Evolutionary conservation across 2,797 vertebrate species (phyloP).

Genomic region (Arnoldichthys spilopterus): DNA sequence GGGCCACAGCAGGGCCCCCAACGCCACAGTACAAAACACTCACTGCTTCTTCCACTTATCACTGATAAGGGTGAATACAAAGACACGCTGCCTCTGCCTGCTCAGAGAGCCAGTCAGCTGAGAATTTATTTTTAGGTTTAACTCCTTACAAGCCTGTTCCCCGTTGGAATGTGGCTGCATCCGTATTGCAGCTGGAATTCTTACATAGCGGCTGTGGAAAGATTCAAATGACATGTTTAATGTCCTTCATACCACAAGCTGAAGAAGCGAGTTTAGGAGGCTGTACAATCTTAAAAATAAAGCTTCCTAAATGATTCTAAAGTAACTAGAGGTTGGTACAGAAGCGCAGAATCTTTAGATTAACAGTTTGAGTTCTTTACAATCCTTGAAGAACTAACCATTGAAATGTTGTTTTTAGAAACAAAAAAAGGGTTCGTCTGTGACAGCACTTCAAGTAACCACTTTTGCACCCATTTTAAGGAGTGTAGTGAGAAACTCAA

Average conservation of each 20-base stretch:
- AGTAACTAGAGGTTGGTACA: too few relatives aligned
- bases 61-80: constrained; percentile 49
- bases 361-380: too few relatives aligned
- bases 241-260: background rate
- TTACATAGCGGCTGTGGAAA: background rate
- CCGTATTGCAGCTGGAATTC: background rate
- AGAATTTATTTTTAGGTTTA: constrained; percentile 39
- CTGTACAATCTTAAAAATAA: too few relatives aligned
- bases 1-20: constrained; percentile 5
- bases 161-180: constrained; percentile 4
- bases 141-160: constrained; percentile 1
- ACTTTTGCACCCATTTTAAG: too few relatives aligned
- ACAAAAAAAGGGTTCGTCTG: too few relatives aligned
- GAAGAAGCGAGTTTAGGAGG: background rate
- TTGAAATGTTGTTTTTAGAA: too few relatives aligned
- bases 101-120: constrained; percentile 16
- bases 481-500: background rate
- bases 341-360: too few relatives aligned
- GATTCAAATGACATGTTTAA: background rate
- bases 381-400: too few relatives aligned
- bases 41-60: constrained; percentile 31
- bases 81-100: constrained; percentile 4
- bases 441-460: too few relatives aligned
- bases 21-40: constrained; percentile 42
- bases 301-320: too few relatives aligned